These are phyloP conservation scores for Lepisosteus oculatus DNA, from an alignment of 2,113 vertebrate genomes.

Conservation along the genomic window DNA sequence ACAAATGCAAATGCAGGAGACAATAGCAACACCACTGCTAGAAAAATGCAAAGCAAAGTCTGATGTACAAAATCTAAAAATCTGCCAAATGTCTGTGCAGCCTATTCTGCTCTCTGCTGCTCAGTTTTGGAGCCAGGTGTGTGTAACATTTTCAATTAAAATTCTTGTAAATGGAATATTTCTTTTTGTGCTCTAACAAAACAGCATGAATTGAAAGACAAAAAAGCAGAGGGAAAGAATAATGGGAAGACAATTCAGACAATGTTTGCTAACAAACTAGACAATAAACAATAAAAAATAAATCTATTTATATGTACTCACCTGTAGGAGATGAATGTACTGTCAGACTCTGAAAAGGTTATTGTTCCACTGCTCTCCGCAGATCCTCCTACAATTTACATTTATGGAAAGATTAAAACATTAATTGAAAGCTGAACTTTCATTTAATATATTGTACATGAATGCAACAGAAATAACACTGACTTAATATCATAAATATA, in stretches of 20 bases:
- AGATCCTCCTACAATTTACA: conserved; percentile 49
- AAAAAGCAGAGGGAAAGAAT: background rate
- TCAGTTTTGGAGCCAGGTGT: conserved; percentile 50
- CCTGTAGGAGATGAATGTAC: conserved; percentile 75
- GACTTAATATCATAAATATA: too few relatives aligned
- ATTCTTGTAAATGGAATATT: conserved; percentile 38
- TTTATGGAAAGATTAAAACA: conserved; percentile 6
- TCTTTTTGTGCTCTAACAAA: conserved; percentile 10
- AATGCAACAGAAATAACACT: too few relatives aligned
- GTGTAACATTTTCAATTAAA: conserved; percentile 41
- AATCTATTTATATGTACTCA: conserved; percentile 33
- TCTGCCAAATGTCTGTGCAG: conserved; percentile 55
- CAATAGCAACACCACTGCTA: conserved; percentile 11
- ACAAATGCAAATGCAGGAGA: background rate
- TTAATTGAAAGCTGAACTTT: background rate
- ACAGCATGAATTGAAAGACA: background rate
- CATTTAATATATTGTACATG: background rate
- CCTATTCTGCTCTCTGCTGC: conserved; percentile 55
- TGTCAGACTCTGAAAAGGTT: conserved; percentile 49
- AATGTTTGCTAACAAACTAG: background rate
- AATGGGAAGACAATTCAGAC: background rate
- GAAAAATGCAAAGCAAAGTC: conserved; percentile 39
- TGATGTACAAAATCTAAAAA: conserved; percentile 55
- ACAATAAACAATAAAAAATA: conserved; percentile 4
- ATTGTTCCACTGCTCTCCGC: conserved; percentile 63